Percentiles rank a stretch among this genome's conserved stretches.
Conservation (phyloP, 2,113 vertebrate genomes). For the Brachypteracias leptosomus region DNA sequence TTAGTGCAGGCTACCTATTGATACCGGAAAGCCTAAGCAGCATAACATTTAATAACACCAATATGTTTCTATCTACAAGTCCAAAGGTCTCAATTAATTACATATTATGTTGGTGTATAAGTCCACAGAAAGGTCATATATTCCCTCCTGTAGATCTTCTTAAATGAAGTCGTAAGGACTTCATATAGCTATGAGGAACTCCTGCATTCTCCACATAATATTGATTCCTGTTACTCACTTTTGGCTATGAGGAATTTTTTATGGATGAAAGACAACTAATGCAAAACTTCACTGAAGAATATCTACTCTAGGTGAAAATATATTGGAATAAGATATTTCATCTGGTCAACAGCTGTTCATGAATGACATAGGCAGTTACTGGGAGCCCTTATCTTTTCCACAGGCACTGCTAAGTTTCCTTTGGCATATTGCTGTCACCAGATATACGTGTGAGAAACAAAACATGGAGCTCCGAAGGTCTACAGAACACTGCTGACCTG, state of each 20-base stretch:
- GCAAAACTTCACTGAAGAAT: neutral
- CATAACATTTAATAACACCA: neutral
- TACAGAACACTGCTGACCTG: neutral
- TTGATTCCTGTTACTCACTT: neutral
- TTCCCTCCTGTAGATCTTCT: neutral
- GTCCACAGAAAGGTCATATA: neutral
- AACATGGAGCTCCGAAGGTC: neutral
- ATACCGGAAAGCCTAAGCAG: neutral
- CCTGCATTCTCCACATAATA: neutral
- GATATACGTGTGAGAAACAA: neutral
- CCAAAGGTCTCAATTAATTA: neutral
- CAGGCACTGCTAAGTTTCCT: neutral
- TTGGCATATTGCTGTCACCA: neutral
- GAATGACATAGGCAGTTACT: neutral
- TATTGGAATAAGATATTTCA: neutral
- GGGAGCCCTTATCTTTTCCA: neutral
- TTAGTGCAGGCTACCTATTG: neutral
- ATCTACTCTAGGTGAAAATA: neutral
- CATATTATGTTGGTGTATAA: neutral
- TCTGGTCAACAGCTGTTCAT: neutral
- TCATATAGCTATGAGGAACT: neutral
- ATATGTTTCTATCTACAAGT: neutral
- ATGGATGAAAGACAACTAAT: neutral
- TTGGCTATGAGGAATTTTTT: neutral
- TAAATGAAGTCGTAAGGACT: neutral